A percentile compares a stretch with the other conserved stretches of the same genome.
Conservation (phyloP, 2,888 invertebrate genomes). For the Pilophorus perplexus region DNA sequence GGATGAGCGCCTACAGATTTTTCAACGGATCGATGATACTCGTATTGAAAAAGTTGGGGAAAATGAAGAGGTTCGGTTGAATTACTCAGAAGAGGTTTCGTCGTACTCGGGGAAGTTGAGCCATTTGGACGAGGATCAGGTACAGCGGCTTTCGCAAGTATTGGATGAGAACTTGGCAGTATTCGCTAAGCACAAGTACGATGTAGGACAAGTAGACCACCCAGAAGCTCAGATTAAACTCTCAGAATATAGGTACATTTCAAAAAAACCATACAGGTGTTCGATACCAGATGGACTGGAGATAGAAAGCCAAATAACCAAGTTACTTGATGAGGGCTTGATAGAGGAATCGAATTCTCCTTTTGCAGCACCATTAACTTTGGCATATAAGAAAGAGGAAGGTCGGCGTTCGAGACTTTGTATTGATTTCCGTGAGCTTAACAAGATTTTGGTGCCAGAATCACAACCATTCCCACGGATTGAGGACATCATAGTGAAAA, state of each 20-base stretch:
- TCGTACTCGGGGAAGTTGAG: too few species aligned
- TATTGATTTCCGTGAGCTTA: too few species aligned
- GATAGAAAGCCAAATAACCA: constrained; percentile 39
- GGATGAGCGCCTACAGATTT: too few species aligned
- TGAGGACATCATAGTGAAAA: constrained; percentile 41
- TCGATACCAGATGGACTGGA: constrained; percentile 36
- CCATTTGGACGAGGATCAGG: too few species aligned
- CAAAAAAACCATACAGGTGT: constrained; percentile 40
- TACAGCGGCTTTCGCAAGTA: too few species aligned
- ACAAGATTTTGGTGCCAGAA: constrained; percentile 38
- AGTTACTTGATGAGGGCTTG: constrained; percentile 18
- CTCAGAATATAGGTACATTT: constrained; percentile 37
- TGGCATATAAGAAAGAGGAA: constrained; percentile 24
- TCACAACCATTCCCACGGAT: constrained; percentile 43
- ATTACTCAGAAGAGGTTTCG: too few species aligned
- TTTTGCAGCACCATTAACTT: constrained; percentile 29
- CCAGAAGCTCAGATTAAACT: constrained; percentile 34
- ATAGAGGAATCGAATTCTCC: constrained; percentile 33
- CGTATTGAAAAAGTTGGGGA: too few species aligned
- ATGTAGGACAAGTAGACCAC: constrained; percentile 23
- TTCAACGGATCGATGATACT: too few species aligned
- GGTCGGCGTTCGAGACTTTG: too few species aligned
- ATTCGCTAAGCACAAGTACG: too few species aligned
- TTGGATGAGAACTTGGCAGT: too few species aligned
- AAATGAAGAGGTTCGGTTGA: too few species aligned